Percentiles rank a stretch among this genome's conserved stretches.
phyloP scores from a whole-genome alignment of 2,797 vertebrate genomes.

The Bryconaethiops microstoma region DNA sequence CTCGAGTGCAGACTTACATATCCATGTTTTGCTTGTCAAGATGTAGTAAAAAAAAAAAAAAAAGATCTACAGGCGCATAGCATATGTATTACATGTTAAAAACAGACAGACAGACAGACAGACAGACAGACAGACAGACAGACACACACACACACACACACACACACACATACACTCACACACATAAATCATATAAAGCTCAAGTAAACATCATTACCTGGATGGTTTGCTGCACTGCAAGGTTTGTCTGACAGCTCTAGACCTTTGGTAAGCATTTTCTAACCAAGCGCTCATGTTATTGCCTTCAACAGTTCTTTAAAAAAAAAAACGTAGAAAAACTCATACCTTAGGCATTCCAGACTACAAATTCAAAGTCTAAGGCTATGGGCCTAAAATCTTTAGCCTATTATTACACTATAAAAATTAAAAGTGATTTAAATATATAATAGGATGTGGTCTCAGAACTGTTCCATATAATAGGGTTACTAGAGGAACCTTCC shows the following conservation, averaged over 20 bases:
- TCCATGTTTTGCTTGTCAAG: constrained; percentile 47
- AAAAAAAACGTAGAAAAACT: neutral
- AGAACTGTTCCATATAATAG: too few relatives aligned
- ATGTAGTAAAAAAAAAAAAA: constrained; percentile 48
- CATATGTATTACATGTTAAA: neutral
- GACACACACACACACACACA: neutral
- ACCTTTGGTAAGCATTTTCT: constrained; percentile 8
- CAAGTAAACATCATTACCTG: neutral
- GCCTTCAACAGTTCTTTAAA: neutral
- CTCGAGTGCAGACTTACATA: neutral
- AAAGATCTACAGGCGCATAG: constrained; percentile 26
- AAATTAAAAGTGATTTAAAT: too few relatives aligned
- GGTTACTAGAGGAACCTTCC: too few relatives aligned
- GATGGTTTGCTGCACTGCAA: neutral
- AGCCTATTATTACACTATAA: too few relatives aligned
- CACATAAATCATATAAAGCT: neutral
- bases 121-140: too few relatives aligned
- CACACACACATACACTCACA: neutral
- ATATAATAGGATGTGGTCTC: too few relatives aligned
- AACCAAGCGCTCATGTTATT: neutral
- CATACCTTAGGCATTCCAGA: neutral
- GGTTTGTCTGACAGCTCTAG: neutral
- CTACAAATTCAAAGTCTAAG: neutral
- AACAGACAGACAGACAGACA: too few relatives aligned
- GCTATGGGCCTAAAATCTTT: too few relatives aligned